Base-by-base conservation (phyloP, 2,797 vertebrate genomes). In the Liparis tanakae region DNA sequence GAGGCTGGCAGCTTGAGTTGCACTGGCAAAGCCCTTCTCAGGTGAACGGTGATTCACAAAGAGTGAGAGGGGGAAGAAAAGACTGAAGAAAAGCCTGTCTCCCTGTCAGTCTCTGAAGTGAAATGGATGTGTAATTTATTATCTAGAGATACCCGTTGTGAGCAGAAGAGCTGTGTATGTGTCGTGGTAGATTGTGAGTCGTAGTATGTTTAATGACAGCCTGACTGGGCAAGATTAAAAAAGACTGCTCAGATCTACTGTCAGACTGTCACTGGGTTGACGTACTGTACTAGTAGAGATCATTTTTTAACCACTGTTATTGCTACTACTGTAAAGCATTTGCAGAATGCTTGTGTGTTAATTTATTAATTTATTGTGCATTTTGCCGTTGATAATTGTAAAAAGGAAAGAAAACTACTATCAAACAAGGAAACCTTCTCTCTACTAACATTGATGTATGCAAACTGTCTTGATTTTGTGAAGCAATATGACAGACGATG, bases 281-380 rank as follows among this genome's bases (percentile, higher is more conserved):
- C 74, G 87, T 92, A 91, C 90, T 88, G 90, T 92, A 91, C 87
- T 80, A 79, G 87, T 86, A 86, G 83, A 90, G 69, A 87, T 83
- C 54, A 25, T 80, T 77, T 91, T 86, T 89, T 83, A 91, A 92
- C 90, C 91, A 91, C 91, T 94, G 85, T 91, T 91, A 87, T 87
- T 93, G 89, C 90, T 93, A 91, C 90, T 93, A 92, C 91, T 95
- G 93, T 94, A 94, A 93, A 90, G 86, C 89, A 94, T 96, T 96
- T 94, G 91, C 96, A 92, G 94, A 95, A 95, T 94, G 95, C 95
- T 96, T 95, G 96, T 96, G 94, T 95, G 93, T 96, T 98, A 97
- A 99, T 95, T 98, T 98, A 98, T 97, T 98, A 97, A 98, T 98
- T 98, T 98, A 98, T 98, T 97, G 93, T 91, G 89, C 91, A 91